These are phyloP conservation scores for Geothlypis trichas DNA, from an alignment of 2,113 vertebrate genomes.

Conservation along the genomic window DNA sequence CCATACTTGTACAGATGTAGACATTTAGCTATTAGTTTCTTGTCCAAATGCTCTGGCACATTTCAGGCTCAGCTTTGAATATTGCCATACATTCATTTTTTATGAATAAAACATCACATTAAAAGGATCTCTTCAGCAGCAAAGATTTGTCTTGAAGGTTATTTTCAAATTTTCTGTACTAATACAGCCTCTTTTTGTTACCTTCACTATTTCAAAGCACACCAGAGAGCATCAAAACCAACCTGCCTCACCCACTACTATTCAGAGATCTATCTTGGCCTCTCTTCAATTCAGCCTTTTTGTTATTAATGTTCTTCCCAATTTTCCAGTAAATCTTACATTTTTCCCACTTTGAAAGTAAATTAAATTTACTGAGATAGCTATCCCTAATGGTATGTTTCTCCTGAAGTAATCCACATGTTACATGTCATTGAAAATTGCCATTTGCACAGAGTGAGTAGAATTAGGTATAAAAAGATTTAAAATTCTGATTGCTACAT, in stretches of 20 bases:
- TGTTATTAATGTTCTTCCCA: not conserved
- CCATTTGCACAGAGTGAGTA: not conserved
- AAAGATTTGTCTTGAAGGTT: conserved; percentile 1
- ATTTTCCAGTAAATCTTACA: not conserved
- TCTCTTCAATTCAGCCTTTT: not conserved
- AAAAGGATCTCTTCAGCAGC: not conserved
- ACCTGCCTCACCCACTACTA: not conserved
- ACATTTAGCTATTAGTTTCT: not conserved
- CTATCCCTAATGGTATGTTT: not conserved
- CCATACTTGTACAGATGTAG: not conserved
- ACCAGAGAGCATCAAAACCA: not conserved
- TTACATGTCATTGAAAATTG: not conserved
- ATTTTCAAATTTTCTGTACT: not conserved
- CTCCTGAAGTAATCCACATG: not conserved
- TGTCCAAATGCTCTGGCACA: not conserved
- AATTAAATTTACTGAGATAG: not conserved
- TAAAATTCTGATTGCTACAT: not conserved
- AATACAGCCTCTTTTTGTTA: not conserved
- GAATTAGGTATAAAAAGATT: not conserved
- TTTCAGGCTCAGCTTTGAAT: not conserved
- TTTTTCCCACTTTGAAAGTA: not conserved
- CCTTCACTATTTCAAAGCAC: not conserved
- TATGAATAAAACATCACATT: not conserved
- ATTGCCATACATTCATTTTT: not conserved
- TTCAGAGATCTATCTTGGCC: not conserved